These are phyloP conservation scores for Eretmocerus hayati DNA, from an alignment of 2,888 invertebrate genomes.

Conservation along the genomic window DNA sequence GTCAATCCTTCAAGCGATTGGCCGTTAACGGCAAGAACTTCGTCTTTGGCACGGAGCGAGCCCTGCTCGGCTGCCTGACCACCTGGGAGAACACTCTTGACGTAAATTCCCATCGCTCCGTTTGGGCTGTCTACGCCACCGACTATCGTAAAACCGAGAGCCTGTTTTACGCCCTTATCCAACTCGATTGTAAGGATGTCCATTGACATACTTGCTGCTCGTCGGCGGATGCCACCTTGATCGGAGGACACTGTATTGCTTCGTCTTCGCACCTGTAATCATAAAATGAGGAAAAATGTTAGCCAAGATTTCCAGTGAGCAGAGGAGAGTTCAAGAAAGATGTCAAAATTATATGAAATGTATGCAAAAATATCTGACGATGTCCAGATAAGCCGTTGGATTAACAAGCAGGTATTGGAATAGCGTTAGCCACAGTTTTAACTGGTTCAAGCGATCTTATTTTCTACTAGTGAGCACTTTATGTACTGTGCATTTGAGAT, in stretches of 20 bases:
- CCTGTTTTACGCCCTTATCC: constrained; percentile 56
- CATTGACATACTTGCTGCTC: constrained; percentile 35
- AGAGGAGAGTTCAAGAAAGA: too few relatives aligned
- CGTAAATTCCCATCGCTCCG: constrained; percentile 58
- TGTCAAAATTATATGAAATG: too few relatives aligned
- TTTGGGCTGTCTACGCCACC: constrained; percentile 58
- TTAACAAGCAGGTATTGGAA: too few relatives aligned
- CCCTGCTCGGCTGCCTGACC: constrained; percentile 59
- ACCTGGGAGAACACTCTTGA: constrained; percentile 55
- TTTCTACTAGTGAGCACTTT: too few relatives aligned
- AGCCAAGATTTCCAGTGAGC: neutral
- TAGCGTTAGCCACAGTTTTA: too few relatives aligned
- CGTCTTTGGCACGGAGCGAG: constrained; percentile 54
- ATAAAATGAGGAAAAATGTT: neutral
- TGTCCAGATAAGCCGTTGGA: too few relatives aligned
- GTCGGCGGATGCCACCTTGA: constrained; percentile 20
- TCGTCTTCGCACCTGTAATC: constrained; percentile 30
- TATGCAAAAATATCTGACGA: too few relatives aligned
- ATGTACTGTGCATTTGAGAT: too few relatives aligned
- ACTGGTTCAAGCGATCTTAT: too few relatives aligned
- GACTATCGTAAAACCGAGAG: constrained; percentile 61
- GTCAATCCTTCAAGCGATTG: constrained; percentile 52
- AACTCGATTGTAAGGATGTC: constrained; percentile 44
- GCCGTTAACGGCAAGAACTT: constrained; percentile 57
- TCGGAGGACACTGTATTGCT: constrained; percentile 24